phyloP scores from a whole-genome alignment of 2,113 vertebrate species.

The Pycnonotus jocosus region DNA sequence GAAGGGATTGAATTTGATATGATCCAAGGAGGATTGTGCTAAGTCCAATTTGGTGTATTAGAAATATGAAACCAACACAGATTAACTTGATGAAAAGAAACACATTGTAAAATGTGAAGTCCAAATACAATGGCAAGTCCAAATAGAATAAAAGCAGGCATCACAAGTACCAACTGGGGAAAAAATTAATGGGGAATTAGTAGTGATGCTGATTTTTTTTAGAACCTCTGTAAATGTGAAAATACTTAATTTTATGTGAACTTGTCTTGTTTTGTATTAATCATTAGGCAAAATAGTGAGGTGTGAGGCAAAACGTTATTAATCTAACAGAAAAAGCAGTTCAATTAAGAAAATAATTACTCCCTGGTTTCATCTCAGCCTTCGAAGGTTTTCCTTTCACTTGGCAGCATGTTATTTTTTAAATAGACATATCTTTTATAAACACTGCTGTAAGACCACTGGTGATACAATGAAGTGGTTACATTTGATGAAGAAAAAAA shows the following conservation, averaged over 20 bases:
- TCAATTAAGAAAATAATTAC: not conserved
- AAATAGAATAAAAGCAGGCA: not conserved
- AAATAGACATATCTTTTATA: not conserved
- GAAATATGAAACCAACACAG: constrained; percentile 22
- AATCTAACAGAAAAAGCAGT: not conserved
- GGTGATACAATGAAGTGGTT: not conserved
- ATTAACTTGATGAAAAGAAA: constrained; percentile 37
- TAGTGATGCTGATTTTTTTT: not conserved
- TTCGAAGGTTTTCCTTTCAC: not conserved
- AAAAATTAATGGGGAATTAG: not conserved
- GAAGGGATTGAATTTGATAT: constrained; percentile 15
- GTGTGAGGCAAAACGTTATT: not conserved
- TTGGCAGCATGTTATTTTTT: not conserved
- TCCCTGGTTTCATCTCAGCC: not conserved
- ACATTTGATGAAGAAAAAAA: not conserved
- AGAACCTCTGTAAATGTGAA: not conserved
- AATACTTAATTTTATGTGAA: not conserved
- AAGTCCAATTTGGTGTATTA: constrained; percentile 54
- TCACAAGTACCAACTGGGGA: not conserved
- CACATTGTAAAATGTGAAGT: not conserved
- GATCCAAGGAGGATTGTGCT: constrained; percentile 46
- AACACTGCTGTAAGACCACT: not conserved
- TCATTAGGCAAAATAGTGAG: not conserved
- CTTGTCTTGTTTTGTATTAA: not conserved
- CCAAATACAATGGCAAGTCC: not conserved